These are phyloP conservation scores for Corythornis cristatus DNA, from an alignment of 2,113 vertebrate species.

Conservation along the genomic window DNA sequence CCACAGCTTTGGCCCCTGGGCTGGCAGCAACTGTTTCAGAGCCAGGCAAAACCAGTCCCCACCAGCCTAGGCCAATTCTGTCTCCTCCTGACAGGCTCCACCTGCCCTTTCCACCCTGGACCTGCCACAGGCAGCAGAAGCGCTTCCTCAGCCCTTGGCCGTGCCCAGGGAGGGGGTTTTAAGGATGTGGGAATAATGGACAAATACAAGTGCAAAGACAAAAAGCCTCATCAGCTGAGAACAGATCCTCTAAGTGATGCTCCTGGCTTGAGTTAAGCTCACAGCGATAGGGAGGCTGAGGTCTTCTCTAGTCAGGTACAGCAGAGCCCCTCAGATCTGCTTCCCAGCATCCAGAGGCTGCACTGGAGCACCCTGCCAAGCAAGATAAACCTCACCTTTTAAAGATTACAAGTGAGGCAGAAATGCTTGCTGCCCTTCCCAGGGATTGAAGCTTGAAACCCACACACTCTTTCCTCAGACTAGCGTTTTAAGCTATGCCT, in stretches of 20 bases:
- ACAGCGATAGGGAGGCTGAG: accelerated
- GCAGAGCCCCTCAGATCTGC: neutral
- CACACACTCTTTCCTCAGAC: neutral
- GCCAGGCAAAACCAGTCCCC: accelerated
- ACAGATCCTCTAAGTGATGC: neutral
- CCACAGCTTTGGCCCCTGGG: accelerated
- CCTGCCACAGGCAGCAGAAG: accelerated
- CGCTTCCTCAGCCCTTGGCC: neutral
- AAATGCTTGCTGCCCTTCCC: neutral
- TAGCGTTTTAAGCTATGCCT: neutral
- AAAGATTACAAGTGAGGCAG: neutral
- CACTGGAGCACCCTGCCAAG: neutral
- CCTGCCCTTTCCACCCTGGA: neutral
- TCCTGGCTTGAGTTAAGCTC: neutral
- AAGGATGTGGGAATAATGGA: neutral
- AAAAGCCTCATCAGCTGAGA: neutral
- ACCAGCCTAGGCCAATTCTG: neutral
- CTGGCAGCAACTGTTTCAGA: neutral
- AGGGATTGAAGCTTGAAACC: neutral
- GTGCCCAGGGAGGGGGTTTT: accelerated
- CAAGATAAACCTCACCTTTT: neutral
- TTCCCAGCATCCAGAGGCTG: neutral
- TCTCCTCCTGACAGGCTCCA: neutral
- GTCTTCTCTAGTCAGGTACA: neutral
- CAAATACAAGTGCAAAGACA: neutral